Percentiles rank a stretch among this genome's conserved stretches.
Conservation (phyloP, 2,113 vertebrate genomes). For the Sprattus sprattus region DNA sequence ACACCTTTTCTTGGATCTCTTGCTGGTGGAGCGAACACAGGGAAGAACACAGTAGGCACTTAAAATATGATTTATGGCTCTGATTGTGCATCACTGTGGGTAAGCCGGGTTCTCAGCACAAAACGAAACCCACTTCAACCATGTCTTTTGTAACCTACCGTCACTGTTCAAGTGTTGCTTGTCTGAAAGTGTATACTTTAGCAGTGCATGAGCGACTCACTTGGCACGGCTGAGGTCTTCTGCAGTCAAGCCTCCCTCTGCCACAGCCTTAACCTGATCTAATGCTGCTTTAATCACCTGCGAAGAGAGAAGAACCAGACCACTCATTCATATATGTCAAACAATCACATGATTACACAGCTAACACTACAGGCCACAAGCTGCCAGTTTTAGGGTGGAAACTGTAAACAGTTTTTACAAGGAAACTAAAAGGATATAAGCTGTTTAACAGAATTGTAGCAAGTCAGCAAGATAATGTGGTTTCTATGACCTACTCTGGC, state of each 20-base stretch:
- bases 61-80: neutral
- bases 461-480: no score
- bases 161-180: neutral
- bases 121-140: neutral
- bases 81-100: neutral
- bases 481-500: no score
- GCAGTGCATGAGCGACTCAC: constrained; percentile 70
- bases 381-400: neutral
- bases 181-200: neutral
- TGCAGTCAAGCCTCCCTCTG: constrained; percentile 80
- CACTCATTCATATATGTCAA: neutral
- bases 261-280: constrained; percentile 79
- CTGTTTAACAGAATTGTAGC: no score
- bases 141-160: neutral
- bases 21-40: neutral
- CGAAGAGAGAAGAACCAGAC: neutral
- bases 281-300: constrained; percentile 89
- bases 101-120: neutral
- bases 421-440: no score
- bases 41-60: neutral
- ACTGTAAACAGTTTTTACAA: no score
- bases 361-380: neutral
- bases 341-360: neutral
- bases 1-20: neutral
- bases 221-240: constrained; percentile 83